Conservation (phyloP, 2,888 invertebrate genomes). For the Drosophila mimica region DNA sequence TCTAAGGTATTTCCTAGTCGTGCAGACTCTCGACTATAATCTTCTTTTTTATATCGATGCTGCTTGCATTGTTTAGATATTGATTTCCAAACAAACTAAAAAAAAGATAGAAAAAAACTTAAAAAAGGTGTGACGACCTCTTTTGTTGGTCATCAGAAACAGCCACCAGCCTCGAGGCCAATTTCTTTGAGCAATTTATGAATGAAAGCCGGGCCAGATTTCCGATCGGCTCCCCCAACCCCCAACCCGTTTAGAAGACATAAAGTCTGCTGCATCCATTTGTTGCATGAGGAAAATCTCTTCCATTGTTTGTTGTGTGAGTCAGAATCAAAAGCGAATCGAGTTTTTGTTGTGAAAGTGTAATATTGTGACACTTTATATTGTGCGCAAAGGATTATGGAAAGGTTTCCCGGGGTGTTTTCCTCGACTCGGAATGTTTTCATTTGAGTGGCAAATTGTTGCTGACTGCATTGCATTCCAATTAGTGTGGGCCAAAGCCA, state of each 20-base stretch:
- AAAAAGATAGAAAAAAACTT: neutral
- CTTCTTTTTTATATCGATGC: slow-evolving; percentile 10
- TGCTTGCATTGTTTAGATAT: slow-evolving; percentile 65
- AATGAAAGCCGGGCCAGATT: slow-evolving; percentile 58
- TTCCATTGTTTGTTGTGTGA: slow-evolving; percentile 47
- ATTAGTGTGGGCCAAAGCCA: slow-evolving; percentile 70
- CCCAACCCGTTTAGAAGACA: slow-evolving; percentile 58
- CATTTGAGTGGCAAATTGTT: slow-evolving; percentile 57
- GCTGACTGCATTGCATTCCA: slow-evolving; percentile 75
- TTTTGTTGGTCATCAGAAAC: slow-evolving; percentile 53
- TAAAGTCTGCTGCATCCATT: slow-evolving; percentile 59
- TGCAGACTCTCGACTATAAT: neutral
- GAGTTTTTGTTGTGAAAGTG: slow-evolving; percentile 75
- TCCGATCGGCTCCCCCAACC: neutral
- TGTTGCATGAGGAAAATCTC: slow-evolving; percentile 20
- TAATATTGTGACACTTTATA: slow-evolving; percentile 84
- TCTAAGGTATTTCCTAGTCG: slow-evolving; percentile 1
- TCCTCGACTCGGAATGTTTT: slow-evolving; percentile 40
- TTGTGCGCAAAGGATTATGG: slow-evolving; percentile 75
- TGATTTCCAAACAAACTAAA: slow-evolving; percentile 56
- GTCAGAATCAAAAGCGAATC: slow-evolving; percentile 57
- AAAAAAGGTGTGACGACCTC: slow-evolving; percentile 73
- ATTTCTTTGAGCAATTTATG: slow-evolving; percentile 73
- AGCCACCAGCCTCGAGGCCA: slow-evolving; percentile 47
- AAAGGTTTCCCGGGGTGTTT: too few species aligned